phyloP scores from a whole-genome alignment of 2,888 invertebrate genomes.

The Nemapogon koenigi region DNA sequence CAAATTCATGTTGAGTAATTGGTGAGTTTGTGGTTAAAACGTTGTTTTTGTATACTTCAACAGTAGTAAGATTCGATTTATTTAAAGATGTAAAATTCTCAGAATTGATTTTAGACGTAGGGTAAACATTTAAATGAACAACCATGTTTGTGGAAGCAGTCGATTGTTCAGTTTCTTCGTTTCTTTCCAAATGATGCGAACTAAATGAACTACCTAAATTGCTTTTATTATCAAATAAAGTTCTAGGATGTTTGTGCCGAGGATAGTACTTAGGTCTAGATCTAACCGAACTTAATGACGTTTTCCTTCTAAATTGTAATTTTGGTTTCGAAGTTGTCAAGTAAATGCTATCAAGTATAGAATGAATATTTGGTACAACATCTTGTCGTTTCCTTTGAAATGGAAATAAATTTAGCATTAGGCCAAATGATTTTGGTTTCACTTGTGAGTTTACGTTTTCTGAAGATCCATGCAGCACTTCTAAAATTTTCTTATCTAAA shows the following conservation, averaged over 20 bases:
- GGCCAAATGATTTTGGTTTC: conserved; percentile 64
- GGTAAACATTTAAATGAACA: conserved; percentile 70
- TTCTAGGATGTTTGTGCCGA: conserved; percentile 24
- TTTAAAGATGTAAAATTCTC: conserved; percentile 16
- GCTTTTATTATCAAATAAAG: conserved; percentile 11
- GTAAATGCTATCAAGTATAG: conserved; percentile 31
- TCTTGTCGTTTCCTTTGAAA: conserved; percentile 42
- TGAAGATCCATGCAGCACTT: conserved; percentile 6
- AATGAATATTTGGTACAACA: conserved; percentile 5
- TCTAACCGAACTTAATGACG: conserved; percentile 20
- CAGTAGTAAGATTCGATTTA: conserved; percentile 17
- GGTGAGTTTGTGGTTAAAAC: conserved; percentile 5
- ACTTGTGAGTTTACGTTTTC: conserved; percentile 2
- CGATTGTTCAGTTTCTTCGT: conserved; percentile 12
- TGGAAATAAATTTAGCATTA: conserved; percentile 71
- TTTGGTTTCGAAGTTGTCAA: conserved; percentile 40
- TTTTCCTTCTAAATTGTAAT: conserved; percentile 43
- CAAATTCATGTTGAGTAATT: background rate
- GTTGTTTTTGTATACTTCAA: conserved; percentile 13
- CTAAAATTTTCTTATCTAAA: conserved; percentile 11
- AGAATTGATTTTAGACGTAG: conserved; percentile 33
- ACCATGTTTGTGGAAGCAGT: conserved; percentile 59
- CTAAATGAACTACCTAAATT: background rate
- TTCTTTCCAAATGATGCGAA: background rate
- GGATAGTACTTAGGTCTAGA: background rate